These are phyloP conservation scores for Platyrinchus mystaceus DNA, from an alignment of 2,797 vertebrate species.

Conservation along the genomic window DNA sequence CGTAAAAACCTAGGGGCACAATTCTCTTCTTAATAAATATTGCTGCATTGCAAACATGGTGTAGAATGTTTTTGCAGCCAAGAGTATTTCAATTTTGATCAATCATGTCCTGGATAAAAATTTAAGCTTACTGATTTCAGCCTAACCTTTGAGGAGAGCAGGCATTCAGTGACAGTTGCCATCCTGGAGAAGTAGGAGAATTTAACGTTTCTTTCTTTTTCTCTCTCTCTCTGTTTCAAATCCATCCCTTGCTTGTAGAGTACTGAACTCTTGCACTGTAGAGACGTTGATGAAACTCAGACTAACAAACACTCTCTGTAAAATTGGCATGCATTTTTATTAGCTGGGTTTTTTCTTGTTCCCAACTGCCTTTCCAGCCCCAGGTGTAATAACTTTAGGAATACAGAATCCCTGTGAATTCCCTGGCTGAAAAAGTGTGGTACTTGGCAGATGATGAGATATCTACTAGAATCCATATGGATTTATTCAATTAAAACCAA, in stretches of 20 bases:
- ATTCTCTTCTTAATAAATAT: slow-evolving; percentile 9
- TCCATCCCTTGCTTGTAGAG: not conserved
- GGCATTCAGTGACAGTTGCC: not conserved
- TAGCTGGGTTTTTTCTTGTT: not conserved
- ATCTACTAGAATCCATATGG: not conserved
- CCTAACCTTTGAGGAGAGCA: not conserved
- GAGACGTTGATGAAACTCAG: not conserved
- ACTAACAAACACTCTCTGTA: not conserved
- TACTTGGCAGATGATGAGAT: not conserved
- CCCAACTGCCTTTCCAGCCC: not conserved
- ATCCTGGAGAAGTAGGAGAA: not conserved
- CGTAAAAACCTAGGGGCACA: not conserved
- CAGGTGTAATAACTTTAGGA: not conserved
- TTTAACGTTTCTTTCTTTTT: not conserved
- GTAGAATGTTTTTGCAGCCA: not conserved
- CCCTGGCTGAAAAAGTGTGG: not conserved
- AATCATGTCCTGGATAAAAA: not conserved
- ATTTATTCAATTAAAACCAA: slow-evolving; percentile 50
- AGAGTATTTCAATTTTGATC: not conserved
- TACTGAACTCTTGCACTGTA: not conserved
- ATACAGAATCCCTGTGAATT: not conserved
- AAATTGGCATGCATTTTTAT: not conserved
- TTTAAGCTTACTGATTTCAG: not conserved
- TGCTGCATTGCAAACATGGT: not conserved
- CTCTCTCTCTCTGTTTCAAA: not conserved